phyloP scores from a whole-genome alignment of 2,797 vertebrate genomes.

The Sebastes oblongus region DNA sequence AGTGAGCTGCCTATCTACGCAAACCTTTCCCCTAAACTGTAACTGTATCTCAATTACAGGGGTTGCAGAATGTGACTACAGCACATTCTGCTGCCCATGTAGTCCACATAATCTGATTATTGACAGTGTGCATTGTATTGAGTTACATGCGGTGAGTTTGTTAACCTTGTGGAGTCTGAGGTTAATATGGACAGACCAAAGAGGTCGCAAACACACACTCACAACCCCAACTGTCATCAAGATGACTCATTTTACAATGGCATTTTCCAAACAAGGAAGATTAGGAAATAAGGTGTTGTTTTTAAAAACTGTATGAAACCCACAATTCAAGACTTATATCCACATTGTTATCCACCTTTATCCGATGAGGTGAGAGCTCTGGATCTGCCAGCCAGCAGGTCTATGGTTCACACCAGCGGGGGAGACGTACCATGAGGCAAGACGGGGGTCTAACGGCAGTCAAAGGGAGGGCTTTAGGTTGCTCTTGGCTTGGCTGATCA shows the following conservation, averaged over 20 bases:
- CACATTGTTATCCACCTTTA: slow-evolving; percentile 28
- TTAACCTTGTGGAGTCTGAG: not conserved
- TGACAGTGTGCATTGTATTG: not conserved
- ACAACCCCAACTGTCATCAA: not conserved
- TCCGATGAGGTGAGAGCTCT: slow-evolving; percentile 6
- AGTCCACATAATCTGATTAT: not conserved
- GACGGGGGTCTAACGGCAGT: slow-evolving; percentile 35
- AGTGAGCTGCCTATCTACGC: no score
- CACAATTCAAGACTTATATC: not conserved
- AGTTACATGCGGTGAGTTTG: not conserved
- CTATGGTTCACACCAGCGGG: slow-evolving; percentile 76
- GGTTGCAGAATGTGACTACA: no score
- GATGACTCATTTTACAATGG: not conserved
- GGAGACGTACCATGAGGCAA: slow-evolving; percentile 33
- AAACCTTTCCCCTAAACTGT: not conserved
- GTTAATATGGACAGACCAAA: not conserved
- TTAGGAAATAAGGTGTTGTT: not conserved
- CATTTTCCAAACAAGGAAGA: not conserved
- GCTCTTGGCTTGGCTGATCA: slow-evolving; percentile 58
- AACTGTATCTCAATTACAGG: not conserved
- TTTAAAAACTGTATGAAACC: not conserved
- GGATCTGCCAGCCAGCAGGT: slow-evolving; percentile 34
- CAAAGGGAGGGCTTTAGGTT: slow-evolving; percentile 49
- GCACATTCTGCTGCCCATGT: not conserved
- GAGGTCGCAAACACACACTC: not conserved